A percentile compares a stretch with the other conserved stretches of the same genome.
Evolutionary conservation across 2,797 vertebrate genomes (phyloP).

Genomic region (Danio albolineatus): DNA sequence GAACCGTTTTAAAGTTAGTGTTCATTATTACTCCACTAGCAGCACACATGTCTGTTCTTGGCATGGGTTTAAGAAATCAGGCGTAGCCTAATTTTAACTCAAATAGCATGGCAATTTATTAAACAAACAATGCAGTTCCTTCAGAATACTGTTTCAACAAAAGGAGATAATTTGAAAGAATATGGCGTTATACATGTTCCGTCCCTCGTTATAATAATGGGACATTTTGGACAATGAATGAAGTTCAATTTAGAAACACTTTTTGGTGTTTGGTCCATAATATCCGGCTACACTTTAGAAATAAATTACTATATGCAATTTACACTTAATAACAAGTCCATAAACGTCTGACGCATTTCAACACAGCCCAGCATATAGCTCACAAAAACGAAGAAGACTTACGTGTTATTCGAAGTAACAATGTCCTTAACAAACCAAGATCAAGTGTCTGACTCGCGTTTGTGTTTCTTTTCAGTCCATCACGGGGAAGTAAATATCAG

Average conservation of each 20-base stretch:
- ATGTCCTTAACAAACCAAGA: constrained; percentile 92
- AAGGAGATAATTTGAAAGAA: constrained; percentile 87
- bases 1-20: not conserved
- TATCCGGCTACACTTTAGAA: constrained; percentile 95
- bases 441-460: constrained; percentile 80
- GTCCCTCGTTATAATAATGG: constrained; percentile 90
- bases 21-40: constrained; percentile 6
- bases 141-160: constrained; percentile 91
- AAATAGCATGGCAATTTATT: constrained; percentile 98
- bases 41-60: constrained; percentile 15
- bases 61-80: constrained; percentile 85
- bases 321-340: constrained; percentile 94
- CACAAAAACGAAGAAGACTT: constrained; percentile 89
- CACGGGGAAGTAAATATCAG: constrained; percentile 57
- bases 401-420: constrained; percentile 97
- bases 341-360: constrained; percentile 81
- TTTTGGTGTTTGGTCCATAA: constrained; percentile 95
- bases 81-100: constrained; percentile 83
- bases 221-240: constrained; percentile 86
- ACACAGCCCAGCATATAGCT: constrained; percentile 69
- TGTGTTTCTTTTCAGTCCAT: constrained; percentile 76
- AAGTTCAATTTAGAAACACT: constrained; percentile 92
- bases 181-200: constrained; percentile 95
- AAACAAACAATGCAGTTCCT: constrained; percentile 97
- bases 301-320: constrained; percentile 99